Evolutionary conservation across 2,888 invertebrate genomes (phyloP).

Genomic region (Rugalucina vietnamica): DNA sequence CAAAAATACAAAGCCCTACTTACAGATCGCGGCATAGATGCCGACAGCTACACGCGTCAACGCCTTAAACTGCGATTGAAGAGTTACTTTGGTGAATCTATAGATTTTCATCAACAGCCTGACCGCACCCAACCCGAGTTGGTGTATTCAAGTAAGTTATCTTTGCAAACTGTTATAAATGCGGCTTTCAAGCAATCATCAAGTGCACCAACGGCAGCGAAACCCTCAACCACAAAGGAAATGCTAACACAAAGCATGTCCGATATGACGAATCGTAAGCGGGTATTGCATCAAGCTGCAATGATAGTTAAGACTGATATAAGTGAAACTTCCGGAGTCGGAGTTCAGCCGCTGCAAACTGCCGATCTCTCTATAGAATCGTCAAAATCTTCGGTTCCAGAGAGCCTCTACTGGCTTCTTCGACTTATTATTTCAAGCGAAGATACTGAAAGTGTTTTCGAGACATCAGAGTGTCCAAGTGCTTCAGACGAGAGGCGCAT

Average conservation of each 20-base stretch:
- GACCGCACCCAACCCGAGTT: not conserved
- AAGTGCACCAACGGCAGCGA: not conserved
- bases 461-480: not conserved
- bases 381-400: not conserved
- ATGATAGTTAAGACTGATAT: not conserved
- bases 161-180: not conserved
- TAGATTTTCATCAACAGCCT: not conserved
- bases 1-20: not conserved
- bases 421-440: not conserved
- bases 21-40: not conserved
- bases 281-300: not conserved
- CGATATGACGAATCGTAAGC: not conserved
- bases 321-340: not conserved
- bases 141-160: not conserved
- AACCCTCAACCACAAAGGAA: not conserved
- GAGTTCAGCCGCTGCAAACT: not conserved
- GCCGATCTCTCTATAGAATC: not conserved
- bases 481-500: not conserved
- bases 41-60: not conserved
- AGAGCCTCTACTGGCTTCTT: not conserved
- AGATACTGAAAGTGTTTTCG: not conserved
- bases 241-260: not conserved
- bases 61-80: not conserved
- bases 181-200: not conserved
- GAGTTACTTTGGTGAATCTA: not conserved